Percentiles rank a stretch among this genome's conserved stretches.
Conservation (phyloP, 2,888 invertebrate species). For the Eristalis tenax region DNA sequence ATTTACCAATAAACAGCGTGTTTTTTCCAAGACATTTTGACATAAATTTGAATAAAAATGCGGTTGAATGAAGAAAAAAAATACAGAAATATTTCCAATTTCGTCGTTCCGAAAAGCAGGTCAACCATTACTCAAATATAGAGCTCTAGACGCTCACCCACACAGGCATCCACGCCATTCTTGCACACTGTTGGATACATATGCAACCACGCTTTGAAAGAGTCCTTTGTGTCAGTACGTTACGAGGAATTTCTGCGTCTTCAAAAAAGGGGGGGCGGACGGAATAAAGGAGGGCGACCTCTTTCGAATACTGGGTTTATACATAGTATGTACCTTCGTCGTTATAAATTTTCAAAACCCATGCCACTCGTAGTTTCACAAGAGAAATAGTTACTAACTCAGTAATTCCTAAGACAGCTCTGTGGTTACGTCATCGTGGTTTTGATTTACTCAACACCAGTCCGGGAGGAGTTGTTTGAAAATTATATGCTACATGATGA, state of each 20-base stretch:
- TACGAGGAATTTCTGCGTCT: constrained; percentile 11
- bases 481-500: constrained; percentile 16
- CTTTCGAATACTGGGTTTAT: constrained; percentile 2
- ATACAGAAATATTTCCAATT: background rate
- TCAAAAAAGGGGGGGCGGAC: background rate
- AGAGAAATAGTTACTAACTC: constrained; percentile 43
- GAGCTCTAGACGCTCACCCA: background rate
- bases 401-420: constrained; percentile 55
- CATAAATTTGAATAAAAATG: constrained; percentile 27
- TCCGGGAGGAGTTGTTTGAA: constrained; percentile 2
- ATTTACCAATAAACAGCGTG: constrained; percentile 16
- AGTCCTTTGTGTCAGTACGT: constrained; percentile 26
- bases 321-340: constrained; percentile 3
- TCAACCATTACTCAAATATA: constrained; percentile 12
- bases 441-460: constrained; percentile 50
- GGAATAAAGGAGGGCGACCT: background rate
- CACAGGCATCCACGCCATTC: background rate
- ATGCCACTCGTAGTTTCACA: constrained; percentile 27
- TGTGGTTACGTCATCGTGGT: constrained; percentile 48
- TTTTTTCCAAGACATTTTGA: constrained; percentile 1
- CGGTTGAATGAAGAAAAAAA: background rate
- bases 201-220: background rate
- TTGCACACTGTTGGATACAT: background rate
- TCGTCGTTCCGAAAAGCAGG: background rate
- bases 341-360: constrained; percentile 40